Percentiles rank a stretch among this genome's conserved stretches.
phyloP scores from a whole-genome alignment of 2,888 invertebrate genomes.

The Crepidodera aurea region DNA sequence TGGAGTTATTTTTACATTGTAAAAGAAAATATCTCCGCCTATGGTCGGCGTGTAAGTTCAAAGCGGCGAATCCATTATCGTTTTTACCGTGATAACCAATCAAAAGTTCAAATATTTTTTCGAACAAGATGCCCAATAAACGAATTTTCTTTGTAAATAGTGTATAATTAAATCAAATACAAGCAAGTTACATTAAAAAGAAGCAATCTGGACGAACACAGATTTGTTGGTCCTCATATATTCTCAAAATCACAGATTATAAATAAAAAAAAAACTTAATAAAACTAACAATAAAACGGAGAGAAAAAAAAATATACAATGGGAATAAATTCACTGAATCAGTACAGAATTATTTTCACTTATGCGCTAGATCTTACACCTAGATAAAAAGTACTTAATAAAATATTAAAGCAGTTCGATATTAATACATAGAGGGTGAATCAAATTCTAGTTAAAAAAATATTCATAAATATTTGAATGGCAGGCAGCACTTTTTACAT shows the following conservation, averaged over 20 bases:
- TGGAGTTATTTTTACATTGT: too few relatives aligned
- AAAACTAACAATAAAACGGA: constrained; percentile 32
- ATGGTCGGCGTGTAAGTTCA: too few relatives aligned
- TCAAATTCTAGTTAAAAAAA: constrained; percentile 2
- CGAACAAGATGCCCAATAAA: too few relatives aligned
- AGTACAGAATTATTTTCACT: constrained; percentile 35
- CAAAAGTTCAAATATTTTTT: too few relatives aligned
- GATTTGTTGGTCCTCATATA: constrained; percentile 38
- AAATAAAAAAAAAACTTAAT: constrained; percentile 36
- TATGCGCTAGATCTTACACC: constrained; percentile 4
- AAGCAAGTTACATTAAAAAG: constrained; percentile 36
- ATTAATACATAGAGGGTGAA: constrained; percentile 11
- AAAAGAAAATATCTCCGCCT: too few relatives aligned
- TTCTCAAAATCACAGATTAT: constrained; percentile 42
- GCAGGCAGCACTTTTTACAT: too few relatives aligned
- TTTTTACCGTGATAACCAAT: too few relatives aligned
- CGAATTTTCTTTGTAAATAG: not conserved
- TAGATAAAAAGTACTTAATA: constrained; percentile 24
- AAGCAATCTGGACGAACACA: constrained; percentile 29
- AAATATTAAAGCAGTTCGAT: constrained; percentile 34
- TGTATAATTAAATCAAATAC: constrained; percentile 30
- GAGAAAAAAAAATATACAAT: constrained; percentile 34
- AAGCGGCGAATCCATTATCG: too few relatives aligned
- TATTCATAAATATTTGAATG: too few relatives aligned
- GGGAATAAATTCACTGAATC: constrained; percentile 26